Evolutionary conservation across 2,797 vertebrate species (phyloP).

Genomic region (Tenualosa ilisha): DNA sequence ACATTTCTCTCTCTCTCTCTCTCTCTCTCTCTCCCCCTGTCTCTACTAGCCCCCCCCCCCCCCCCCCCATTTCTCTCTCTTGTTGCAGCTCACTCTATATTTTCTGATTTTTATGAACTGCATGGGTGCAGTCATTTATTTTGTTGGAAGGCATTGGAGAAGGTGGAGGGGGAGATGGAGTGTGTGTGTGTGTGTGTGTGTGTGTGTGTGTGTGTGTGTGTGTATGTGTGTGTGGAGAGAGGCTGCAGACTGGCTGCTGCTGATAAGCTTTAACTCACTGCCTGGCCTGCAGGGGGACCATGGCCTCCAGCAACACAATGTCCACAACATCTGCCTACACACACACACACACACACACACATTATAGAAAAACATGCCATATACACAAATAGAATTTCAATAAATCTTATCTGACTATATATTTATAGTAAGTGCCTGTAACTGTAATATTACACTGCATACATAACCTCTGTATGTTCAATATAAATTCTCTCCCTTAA

Average conservation of each 20-base stretch:
- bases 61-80: too few species aligned
- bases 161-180: not conserved
- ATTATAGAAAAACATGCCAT: conserved; percentile 30
- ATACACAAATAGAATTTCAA: conserved; percentile 18
- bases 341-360: conserved; percentile 43
- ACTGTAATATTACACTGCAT: too few species aligned
- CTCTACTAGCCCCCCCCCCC: not conserved
- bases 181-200: too few species aligned
- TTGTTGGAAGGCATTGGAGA: conserved; percentile 86
- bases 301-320: conserved; percentile 92
- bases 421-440: conserved; percentile 27
- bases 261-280: conserved; percentile 88
- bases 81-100: conserved; percentile 80
- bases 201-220: too few species aligned
- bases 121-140: conserved; percentile 90
- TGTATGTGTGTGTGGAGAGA: conserved; percentile 47
- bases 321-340: conserved; percentile 78
- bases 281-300: conserved; percentile 81
- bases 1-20: not conserved
- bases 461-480: too few species aligned
- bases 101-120: conserved; percentile 94
- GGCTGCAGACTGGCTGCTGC: conserved; percentile 81
- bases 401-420: conserved; percentile 25
- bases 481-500: too few species aligned
- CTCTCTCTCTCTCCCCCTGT: not conserved